These are phyloP conservation scores for Rotaria macrura DNA, from an alignment of 2,888 invertebrate genomes.

Conservation along the genomic window DNA sequence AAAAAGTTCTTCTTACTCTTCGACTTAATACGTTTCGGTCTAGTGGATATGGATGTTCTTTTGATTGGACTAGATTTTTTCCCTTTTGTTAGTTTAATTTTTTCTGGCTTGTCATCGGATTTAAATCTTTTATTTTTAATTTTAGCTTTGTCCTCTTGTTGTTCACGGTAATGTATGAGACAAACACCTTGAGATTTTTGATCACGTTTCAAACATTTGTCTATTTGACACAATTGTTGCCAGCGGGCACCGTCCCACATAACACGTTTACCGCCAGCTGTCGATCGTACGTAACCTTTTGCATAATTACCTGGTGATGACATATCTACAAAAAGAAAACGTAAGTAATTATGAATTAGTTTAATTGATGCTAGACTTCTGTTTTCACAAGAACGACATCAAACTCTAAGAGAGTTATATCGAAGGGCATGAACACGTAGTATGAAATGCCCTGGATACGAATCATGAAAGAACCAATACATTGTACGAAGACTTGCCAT, in stretches of 20 bases:
- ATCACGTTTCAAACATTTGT: not conserved
- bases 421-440: too few relatives aligned
- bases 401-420: too few relatives aligned
- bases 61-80: not conserved
- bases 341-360: too few relatives aligned
- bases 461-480: too few relatives aligned
- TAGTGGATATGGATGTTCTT: not conserved
- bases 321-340: not conserved
- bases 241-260: not conserved
- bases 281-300: not conserved
- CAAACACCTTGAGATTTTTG: not conserved
- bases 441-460: too few relatives aligned
- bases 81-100: not conserved
- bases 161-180: not conserved
- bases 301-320: not conserved
- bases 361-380: too few relatives aligned
- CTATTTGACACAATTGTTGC: slow-evolving; percentile 9
- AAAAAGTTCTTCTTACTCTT: not conserved
- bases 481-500: too few relatives aligned
- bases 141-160: not conserved
- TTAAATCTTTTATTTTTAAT: not conserved
- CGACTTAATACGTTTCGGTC: not conserved
- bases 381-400: too few relatives aligned
- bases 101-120: not conserved
- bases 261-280: not conserved